phyloP scores from a whole-genome alignment of 2,113 vertebrate genomes.

The Aphelocoma coerulescens region DNA sequence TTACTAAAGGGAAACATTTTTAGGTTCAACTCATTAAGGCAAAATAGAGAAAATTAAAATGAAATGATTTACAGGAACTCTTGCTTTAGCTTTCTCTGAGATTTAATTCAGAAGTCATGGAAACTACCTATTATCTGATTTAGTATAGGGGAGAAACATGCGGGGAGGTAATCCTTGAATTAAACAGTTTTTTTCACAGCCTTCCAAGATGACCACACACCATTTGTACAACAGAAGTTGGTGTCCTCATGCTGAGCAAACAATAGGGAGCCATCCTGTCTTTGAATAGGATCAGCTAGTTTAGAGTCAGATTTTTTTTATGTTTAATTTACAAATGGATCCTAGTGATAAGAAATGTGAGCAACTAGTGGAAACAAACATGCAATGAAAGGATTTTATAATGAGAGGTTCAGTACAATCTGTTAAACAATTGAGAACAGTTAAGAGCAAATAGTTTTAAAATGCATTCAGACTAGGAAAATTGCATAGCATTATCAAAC shows the following conservation, averaged over 20 bases:
- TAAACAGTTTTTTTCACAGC: conserved; percentile 91
- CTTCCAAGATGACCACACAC: conserved; percentile 93
- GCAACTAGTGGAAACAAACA: conserved; percentile 83
- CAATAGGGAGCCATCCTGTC: conserved; percentile 98
- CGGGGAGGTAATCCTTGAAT: conserved; percentile 99
- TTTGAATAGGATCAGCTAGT: conserved; percentile 91
- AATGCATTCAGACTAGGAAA: conserved; percentile 67
- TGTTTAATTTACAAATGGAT: conserved; percentile 99
- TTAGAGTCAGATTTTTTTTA: conserved; percentile 86
- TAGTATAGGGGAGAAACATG: conserved; percentile 89
- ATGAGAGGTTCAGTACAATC: conserved; percentile 87
- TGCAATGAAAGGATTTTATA: conserved; percentile 89
- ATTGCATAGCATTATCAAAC: conserved; percentile 60
- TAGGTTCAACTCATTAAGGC: conserved; percentile 36
- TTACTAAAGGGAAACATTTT: conserved; percentile 52
- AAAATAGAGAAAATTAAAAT: conserved; percentile 44
- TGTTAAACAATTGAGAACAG: conserved; percentile 93
- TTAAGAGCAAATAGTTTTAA: conserved; percentile 75
- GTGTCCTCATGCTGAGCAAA: conserved; percentile 97
- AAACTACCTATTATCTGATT: conserved; percentile 99
- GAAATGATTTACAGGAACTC: conserved; percentile 55
- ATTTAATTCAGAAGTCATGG: conserved; percentile 90
- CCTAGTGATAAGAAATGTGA: conserved; percentile 94
- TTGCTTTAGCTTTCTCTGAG: conserved; percentile 58
- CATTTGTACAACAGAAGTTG: conserved; percentile 90